Percentiles rank a stretch among this genome's conserved stretches.
Conservation (phyloP, 1,140 invertebrate genomes). For the Drosophila ogumai region DNA sequence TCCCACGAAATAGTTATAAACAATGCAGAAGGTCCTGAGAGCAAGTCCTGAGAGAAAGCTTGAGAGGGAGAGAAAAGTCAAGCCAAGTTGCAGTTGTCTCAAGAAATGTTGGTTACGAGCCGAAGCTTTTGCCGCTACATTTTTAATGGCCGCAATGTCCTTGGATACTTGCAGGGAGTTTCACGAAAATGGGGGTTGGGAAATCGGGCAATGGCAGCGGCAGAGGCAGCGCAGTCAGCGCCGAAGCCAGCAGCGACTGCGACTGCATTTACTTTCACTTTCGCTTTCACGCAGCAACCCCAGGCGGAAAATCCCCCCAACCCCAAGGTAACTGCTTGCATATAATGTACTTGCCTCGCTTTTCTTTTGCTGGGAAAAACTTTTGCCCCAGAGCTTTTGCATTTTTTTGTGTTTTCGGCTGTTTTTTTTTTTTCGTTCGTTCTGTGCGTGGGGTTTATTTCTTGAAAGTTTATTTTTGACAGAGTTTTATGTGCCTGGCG, state of each 20-base stretch:
- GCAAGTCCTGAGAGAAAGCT: conserved; percentile 3
- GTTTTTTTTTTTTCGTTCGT: conserved; percentile 1
- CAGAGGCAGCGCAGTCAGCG: background rate
- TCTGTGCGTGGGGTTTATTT: conserved; percentile 39
- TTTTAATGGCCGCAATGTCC: conserved; percentile 84
- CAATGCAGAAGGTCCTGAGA: conserved; percentile 41
- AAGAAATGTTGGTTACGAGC: conserved; percentile 59
- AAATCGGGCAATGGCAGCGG: conserved; percentile 45
- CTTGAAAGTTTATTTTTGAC: conserved; percentile 79
- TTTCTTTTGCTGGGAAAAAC: conserved; percentile 42
- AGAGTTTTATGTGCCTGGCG: conserved; percentile 78
- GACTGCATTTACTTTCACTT: conserved; percentile 75
- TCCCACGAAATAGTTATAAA: conserved; percentile 55
- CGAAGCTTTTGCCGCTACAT: conserved; percentile 53
- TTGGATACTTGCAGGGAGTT: conserved; percentile 62
- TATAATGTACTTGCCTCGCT: conserved; percentile 70
- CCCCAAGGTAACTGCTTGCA: conserved; percentile 54
- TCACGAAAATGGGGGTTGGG: conserved; percentile 52
- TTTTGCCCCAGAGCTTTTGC: conserved; percentile 82
- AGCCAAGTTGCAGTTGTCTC: conserved; percentile 60
- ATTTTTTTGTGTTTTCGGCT: conserved; percentile 53
- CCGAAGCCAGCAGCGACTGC: background rate
- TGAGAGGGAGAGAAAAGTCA: conserved; percentile 25
- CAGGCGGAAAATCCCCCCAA: conserved; percentile 28
- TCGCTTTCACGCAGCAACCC: conserved; percentile 69